Evolutionary conservation across 1,140 invertebrate species (phyloP), one percentile per base, ranked within the genome.

Genomic region (Cotesia typhae): DNA sequence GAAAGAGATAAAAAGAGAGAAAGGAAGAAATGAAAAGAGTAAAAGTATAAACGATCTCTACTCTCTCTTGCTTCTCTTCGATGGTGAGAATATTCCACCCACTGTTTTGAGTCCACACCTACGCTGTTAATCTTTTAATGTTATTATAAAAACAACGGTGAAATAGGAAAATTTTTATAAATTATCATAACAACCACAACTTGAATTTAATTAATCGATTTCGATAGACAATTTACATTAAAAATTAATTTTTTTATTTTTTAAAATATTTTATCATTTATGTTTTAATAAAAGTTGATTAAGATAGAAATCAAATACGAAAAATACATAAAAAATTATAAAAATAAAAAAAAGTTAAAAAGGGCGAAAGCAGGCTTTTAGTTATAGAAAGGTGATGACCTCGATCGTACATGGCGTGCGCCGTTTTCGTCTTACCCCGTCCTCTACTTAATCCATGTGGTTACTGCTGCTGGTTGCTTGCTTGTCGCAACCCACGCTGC

Each of bases 321-420:
- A 35, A 67, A 52, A 52, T 5, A 17, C 9, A 9, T 41, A 52
- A 70, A 70, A 70, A 51, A 63, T 51, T 0, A 37, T n/a, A 1
- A 17, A 17, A 12, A 9, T 38, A 64, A 64, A 64, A 70, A 17
- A 3, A 63, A 14, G 38, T 63, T 67, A 63, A 71, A 67, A 77
- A 77, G 77, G 69, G 74, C 77, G 72, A 80, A 78, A 77, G 71
- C 76, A 76, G 61, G 63, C 60, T 77, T 53, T 81, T 70, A 77
- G 79, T 79, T 82, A 76, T 82, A 80, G 82, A 84, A 84, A 84
- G 82, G 81, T 83, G 82, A 83, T 83, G 82, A 84, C 82, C 82
- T 84, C 83, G 83, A 84, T 84, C 78, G 78, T 82, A 82, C 77
- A 76, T 76, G 78, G 76, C 78, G 78, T 70, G 74, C 77, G 77